Conservation (phyloP, 2,113 vertebrate genomes). For the Steatornis caripensis region DNA sequence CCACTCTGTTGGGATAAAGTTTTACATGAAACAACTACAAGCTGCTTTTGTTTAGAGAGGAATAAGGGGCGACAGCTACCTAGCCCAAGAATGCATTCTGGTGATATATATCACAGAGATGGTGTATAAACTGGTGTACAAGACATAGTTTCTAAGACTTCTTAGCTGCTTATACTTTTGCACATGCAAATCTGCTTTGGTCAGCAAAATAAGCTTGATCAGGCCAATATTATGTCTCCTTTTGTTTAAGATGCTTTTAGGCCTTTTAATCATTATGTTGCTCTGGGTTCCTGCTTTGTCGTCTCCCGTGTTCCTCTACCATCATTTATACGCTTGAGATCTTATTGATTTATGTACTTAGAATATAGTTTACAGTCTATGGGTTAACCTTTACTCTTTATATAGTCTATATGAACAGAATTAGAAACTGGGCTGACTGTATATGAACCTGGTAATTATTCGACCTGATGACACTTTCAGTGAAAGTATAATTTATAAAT, state of each 20-base stretch:
- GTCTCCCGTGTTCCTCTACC: background rate
- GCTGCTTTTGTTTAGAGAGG: background rate
- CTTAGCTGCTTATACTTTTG: background rate
- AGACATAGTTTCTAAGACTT: background rate
- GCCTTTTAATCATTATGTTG: background rate
- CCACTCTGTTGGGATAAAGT: background rate
- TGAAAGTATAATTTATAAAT: background rate
- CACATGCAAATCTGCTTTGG: background rate
- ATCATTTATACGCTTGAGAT: background rate
- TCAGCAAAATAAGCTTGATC: background rate
- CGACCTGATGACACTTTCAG: background rate
- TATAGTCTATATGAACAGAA: background rate
- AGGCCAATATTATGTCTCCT: background rate
- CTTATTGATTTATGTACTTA: conserved; percentile 57
- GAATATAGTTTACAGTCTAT: conserved; percentile 44
- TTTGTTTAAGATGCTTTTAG: background rate
- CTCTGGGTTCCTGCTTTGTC: conserved; percentile 12
- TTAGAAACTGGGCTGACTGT: background rate
- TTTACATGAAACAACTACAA: background rate
- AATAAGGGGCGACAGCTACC: background rate
- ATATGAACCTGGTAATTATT: background rate
- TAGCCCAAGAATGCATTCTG: background rate
- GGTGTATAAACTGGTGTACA: background rate
- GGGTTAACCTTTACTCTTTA: conserved; percentile 37
- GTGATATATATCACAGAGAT: background rate